phyloP scores from a whole-genome alignment of 2,113 vertebrate genomes.

The Xiphophorus couchianus region DNA sequence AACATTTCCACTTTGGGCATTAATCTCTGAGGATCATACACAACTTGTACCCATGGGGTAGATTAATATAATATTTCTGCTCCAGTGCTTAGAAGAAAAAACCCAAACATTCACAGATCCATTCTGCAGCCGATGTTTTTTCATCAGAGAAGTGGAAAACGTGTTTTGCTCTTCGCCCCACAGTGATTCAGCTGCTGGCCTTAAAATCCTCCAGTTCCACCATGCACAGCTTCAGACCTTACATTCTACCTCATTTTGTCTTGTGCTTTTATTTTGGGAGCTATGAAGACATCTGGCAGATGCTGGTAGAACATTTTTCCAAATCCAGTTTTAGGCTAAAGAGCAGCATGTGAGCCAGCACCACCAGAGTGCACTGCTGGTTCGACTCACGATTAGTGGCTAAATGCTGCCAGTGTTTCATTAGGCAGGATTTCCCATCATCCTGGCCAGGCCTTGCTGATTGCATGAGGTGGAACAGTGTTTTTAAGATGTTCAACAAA shows the following conservation, averaged over 20 bases:
- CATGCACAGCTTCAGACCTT: not conserved
- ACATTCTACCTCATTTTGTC: not conserved
- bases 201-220: no score
- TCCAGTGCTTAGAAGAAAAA: conserved; percentile 41
- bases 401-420: not conserved
- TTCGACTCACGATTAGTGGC: not conserved
- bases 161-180: no score
- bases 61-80: conserved; percentile 24
- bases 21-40: conserved; percentile 10
- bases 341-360: not conserved
- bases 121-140: not conserved
- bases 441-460: not conserved
- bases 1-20: conserved; percentile 20
- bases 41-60: conserved; percentile 69
- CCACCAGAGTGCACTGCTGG: not conserved
- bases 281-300: not conserved
- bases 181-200: no score
- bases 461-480: not conserved
- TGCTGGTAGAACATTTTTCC: not conserved
- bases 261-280: not conserved
- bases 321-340: not conserved
- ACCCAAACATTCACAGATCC: not conserved
- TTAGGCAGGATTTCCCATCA: not conserved
- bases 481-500: not conserved
- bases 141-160: no score